Evolutionary conservation across 2,888 invertebrate species (phyloP), one percentile per base, ranked within the genome.

Genomic region (Phortica magna): DNA sequence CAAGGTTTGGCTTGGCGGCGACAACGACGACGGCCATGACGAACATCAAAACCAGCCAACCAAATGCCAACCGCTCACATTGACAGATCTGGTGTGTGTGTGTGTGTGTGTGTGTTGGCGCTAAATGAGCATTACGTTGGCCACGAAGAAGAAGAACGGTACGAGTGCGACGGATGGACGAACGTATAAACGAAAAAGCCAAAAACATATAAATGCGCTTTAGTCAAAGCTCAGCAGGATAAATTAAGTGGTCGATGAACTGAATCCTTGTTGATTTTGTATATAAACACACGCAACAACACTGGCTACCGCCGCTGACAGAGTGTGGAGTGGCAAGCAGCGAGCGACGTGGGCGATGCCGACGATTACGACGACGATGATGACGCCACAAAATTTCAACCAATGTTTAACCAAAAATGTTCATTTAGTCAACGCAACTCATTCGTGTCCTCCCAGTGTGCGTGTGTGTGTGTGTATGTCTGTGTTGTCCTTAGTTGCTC

Each of bases 191-290:
- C 61, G 48, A 48, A 48, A 48, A 48, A 48, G 57, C 67, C 74
- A 67, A 75, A 75, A 73, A 81, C 79, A 81, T 82, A 81, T 77
- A 82, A 83, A 83, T 81, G 83, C 82, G 88, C 82, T 84, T 85
- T 85, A 79, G 87, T 84, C 87, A 87, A 88, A 84, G 88, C 88
- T 88, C 88, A 88, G 84, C 85, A 83, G 89, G 88, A 88, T 89
- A 89, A 89, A 89, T 89, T 89, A 89, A 89, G 89, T 89, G 89
- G 89, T 89, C 89, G 89, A 89, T 89, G 89, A 89, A 89, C 89
- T 89, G 89, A 85, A 89, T 85, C 89, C 85, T 84, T 88, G 90
- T 89, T 89, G 89, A 89, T 88, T 88, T 87, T 87, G 87, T 86
- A 81, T 86, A 87, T 83, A 77, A 77, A 74, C 53, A 70, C 67